phyloP scores from a whole-genome alignment of 2,797 vertebrate species.

The Siniperca undulata region DNA sequence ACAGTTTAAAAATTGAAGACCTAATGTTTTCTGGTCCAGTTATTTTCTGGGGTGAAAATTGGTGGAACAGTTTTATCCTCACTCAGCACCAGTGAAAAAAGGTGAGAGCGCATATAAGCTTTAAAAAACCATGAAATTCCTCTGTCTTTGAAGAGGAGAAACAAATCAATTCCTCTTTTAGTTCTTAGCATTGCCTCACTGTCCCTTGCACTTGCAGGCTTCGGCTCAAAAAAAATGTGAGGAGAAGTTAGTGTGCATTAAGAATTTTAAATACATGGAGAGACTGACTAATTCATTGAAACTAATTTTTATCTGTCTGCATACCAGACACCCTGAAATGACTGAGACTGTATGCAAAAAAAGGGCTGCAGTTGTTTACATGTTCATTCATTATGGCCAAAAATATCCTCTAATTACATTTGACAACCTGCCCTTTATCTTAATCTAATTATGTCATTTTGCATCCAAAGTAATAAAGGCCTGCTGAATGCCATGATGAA shows the following conservation, averaged over 20 bases:
- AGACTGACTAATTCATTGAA: conserved; percentile 28
- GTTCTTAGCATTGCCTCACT: background rate
- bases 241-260: conserved; percentile 19
- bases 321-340: conserved; percentile 21
- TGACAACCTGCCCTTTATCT: conserved; percentile 75
- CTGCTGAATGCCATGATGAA: conserved; percentile 57
- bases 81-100: conserved; percentile 13
- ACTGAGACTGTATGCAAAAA: conserved; percentile 25
- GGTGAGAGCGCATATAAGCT: conserved; percentile 8
- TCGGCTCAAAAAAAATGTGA: background rate
- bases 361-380: conserved; percentile 47
- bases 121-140: conserved; percentile 36
- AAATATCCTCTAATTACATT: conserved; percentile 68
- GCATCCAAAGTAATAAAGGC: conserved; percentile 63
- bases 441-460: conserved; percentile 76
- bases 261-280: conserved; percentile 34
- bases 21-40: background rate
- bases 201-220: conserved; percentile 8
- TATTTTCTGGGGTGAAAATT: conserved; percentile 12
- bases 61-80: conserved; percentile 27
- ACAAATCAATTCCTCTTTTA: conserved; percentile 19
- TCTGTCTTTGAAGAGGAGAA: conserved; percentile 38
- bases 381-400: conserved; percentile 55
- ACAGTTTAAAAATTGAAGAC: background rate
- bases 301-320: conserved; percentile 9